phyloP scores from a whole-genome alignment of 2,888 invertebrate species.

The Bellardia pandia region DNA sequence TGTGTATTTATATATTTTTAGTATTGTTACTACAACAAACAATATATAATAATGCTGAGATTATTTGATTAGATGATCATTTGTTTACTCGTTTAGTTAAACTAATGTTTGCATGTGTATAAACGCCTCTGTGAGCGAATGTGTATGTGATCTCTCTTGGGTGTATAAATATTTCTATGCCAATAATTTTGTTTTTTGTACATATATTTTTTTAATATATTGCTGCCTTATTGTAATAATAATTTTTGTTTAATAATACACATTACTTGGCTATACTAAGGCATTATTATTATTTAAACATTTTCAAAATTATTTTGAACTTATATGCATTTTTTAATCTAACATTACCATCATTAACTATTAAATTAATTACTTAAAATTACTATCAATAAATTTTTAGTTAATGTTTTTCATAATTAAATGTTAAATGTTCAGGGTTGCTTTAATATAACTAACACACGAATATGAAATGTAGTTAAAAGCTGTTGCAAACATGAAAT shows the following conservation, averaged over 20 bases:
- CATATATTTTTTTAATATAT: background rate
- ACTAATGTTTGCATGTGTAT: constrained; percentile 25
- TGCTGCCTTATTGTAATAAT: constrained; percentile 25
- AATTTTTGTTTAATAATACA: constrained; percentile 40
- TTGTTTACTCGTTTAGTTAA: constrained; percentile 68
- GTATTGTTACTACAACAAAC: constrained; percentile 51
- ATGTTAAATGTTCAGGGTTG: constrained; percentile 60
- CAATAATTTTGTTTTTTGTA: background rate
- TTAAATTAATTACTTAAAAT: constrained; percentile 62
- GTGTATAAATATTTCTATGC: constrained; percentile 54
- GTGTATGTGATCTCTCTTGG: constrained; percentile 45
- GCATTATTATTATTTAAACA: background rate
- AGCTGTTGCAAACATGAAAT: constrained; percentile 28
- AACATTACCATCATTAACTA: constrained; percentile 46
- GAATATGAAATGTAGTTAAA: background rate
- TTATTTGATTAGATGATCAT: constrained; percentile 73
- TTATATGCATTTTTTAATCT: constrained; percentile 33
- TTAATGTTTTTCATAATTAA: constrained; percentile 51
- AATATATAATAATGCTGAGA: constrained; percentile 59
- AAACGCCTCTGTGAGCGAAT: background rate
- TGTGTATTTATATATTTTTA: constrained; percentile 27
- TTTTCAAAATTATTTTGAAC: constrained; percentile 22
- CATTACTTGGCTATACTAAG: background rate
- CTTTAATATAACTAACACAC: constrained; percentile 20
- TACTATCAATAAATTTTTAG: constrained; percentile 35